Conservation (phyloP, 2,888 invertebrate genomes). For the Drosophila imparisetae region DNA sequence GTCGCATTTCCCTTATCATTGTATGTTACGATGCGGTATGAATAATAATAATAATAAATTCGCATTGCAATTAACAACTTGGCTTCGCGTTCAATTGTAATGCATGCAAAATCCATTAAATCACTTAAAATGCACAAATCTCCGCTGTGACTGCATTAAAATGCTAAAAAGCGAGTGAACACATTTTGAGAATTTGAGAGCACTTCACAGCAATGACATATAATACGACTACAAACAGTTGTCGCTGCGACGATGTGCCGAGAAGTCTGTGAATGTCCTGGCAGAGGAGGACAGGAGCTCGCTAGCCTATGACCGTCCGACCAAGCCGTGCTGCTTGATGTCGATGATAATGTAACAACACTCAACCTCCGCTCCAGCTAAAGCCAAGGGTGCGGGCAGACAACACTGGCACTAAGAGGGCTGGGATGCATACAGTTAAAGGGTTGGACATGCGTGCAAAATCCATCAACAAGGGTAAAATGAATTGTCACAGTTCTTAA, state of each 20-base stretch:
- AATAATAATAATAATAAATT: constrained; percentile 59
- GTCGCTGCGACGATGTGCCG: constrained; percentile 36
- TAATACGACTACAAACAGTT: constrained; percentile 79
- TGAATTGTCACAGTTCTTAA: constrained; percentile 78
- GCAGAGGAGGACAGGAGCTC: constrained; percentile 33
- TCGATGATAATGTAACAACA: constrained; percentile 77
- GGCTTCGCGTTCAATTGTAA: constrained; percentile 53
- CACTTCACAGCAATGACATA: constrained; percentile 75
- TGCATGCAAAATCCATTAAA: constrained; percentile 81
- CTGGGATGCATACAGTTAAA: constrained; percentile 43
- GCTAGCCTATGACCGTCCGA: constrained; percentile 18
- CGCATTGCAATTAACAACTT: constrained; percentile 74
- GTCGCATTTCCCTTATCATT: constrained; percentile 62
- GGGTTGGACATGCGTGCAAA: constrained; percentile 66
- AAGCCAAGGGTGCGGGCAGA: background rate
- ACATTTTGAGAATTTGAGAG: constrained; percentile 50
- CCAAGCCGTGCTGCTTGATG: constrained; percentile 39
- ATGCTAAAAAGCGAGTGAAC: constrained; percentile 35
- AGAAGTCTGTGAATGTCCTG: constrained; percentile 54
- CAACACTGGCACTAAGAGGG: constrained; percentile 11
- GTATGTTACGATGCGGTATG: constrained; percentile 10
- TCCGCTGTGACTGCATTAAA: constrained; percentile 44
- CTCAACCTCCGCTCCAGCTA: constrained; percentile 52
- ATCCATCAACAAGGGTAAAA: constrained; percentile 44
- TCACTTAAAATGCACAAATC: constrained; percentile 65